These are phyloP conservation scores for Gortyna flavago DNA, from an alignment of 2,888 invertebrate genomes.

Conservation along the genomic window DNA sequence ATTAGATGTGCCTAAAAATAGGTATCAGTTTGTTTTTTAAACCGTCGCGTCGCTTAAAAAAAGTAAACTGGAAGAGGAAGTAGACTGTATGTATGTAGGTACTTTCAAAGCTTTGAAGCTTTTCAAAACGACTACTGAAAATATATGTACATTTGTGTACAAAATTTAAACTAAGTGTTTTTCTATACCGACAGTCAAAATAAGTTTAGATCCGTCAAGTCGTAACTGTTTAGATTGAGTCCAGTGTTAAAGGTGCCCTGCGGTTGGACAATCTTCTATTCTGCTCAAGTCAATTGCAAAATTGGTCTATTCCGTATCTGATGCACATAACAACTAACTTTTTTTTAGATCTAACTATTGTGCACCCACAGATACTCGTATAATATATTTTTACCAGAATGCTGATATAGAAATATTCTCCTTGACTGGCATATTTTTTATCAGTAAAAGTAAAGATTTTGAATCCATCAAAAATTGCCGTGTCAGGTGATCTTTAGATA, in stretches of 20 bases:
- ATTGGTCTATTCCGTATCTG: background rate
- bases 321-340: background rate
- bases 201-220: background rate
- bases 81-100: background rate
- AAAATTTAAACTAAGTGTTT: background rate
- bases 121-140: background rate
- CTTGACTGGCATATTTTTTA: background rate
- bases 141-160: background rate
- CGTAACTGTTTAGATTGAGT: background rate
- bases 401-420: background rate
- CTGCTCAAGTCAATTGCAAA: background rate
- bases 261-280: background rate
- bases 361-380: too few relatives aligned
- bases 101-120: background rate
- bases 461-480: background rate
- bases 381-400: background rate
- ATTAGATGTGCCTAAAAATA: background rate
- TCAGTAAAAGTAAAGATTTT: background rate
- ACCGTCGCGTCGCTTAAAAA: background rate
- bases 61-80: background rate
- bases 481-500: background rate
- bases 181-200: too few relatives aligned
- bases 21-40: too few relatives aligned
- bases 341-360: background rate
- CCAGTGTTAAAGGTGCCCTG: background rate